Evolutionary conservation across 2,888 invertebrate genomes (phyloP).

Genomic region (Thereva unica): DNA sequence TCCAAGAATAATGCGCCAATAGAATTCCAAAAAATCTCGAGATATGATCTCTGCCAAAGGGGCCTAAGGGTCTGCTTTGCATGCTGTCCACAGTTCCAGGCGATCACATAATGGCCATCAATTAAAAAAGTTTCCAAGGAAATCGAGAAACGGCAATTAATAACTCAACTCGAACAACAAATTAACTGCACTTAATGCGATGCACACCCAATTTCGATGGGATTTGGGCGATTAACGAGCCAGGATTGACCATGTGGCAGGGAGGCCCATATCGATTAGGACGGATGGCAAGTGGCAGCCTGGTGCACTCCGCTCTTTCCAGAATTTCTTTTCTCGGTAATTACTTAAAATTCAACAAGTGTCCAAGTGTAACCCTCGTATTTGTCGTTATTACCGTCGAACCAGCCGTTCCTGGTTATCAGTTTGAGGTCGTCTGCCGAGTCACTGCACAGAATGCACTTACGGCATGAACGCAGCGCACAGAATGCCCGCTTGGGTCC

Average conservation of each 20-base stretch:
- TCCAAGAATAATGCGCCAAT: conserved; percentile 23
- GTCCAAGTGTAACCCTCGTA: conserved; percentile 22
- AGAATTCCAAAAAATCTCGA: conserved; percentile 22
- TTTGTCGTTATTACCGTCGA: conserved; percentile 25
- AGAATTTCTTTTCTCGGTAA: conserved; percentile 40
- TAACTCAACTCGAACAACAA: conserved; percentile 34
- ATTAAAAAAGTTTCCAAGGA: conserved; percentile 30
- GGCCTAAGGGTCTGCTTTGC: background rate
- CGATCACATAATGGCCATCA: conserved; percentile 32
- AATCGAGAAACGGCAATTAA: conserved; percentile 26
- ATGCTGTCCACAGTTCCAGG: conserved; percentile 11
- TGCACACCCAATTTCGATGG: conserved; percentile 41
- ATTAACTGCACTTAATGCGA: conserved; percentile 31
- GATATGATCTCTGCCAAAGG: background rate
- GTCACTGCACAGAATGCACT: background rate
- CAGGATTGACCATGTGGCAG: background rate
- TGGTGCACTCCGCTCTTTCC: background rate
- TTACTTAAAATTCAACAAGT: conserved; percentile 40
- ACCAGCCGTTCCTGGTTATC: conserved; percentile 18
- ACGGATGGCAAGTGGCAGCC: background rate
- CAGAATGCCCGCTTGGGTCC: background rate
- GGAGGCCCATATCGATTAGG: background rate
- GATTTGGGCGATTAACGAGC: conserved; percentile 21
- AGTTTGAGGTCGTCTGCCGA: conserved; percentile 4
- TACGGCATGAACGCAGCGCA: background rate